phyloP scores from a whole-genome alignment of 2,113 vertebrate species.

The Thryonomys swinderianus region DNA sequence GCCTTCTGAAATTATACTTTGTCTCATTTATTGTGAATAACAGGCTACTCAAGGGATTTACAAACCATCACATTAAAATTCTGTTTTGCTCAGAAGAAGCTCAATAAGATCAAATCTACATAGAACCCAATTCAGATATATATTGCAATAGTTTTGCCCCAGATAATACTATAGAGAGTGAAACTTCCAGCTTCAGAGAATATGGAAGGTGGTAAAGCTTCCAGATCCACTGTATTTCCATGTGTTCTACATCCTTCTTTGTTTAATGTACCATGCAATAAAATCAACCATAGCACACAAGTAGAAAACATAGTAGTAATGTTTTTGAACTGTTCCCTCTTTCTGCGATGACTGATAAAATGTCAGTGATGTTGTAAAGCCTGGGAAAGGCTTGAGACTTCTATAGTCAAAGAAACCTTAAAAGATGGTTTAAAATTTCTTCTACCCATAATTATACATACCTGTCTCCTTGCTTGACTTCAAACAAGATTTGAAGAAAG shows the following conservation, averaged over 20 bases:
- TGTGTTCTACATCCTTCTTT: not conserved
- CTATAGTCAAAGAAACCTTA: not conserved
- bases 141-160: not conserved
- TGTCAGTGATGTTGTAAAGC: not conserved
- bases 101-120: not conserved
- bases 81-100: not conserved
- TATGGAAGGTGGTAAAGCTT: not conserved
- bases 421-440: not conserved
- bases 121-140: slow-evolving; percentile 21
- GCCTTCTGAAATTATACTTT: slow-evolving; percentile 45
- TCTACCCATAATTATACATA: not conserved
- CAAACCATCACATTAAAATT: not conserved
- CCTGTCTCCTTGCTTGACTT: not conserved
- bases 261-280: not conserved
- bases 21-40: not conserved
- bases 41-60: not conserved
- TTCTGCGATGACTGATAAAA: not conserved
- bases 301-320: not conserved
- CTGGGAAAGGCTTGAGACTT: not conserved
- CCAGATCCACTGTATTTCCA: not conserved
- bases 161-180: not conserved
- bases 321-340: not conserved
- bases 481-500: not conserved
- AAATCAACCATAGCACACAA: not conserved
- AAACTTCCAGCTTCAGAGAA: not conserved